Evolutionary conservation across 2,888 invertebrate genomes (phyloP).

Genomic region (Anarsia innoxiella): DNA sequence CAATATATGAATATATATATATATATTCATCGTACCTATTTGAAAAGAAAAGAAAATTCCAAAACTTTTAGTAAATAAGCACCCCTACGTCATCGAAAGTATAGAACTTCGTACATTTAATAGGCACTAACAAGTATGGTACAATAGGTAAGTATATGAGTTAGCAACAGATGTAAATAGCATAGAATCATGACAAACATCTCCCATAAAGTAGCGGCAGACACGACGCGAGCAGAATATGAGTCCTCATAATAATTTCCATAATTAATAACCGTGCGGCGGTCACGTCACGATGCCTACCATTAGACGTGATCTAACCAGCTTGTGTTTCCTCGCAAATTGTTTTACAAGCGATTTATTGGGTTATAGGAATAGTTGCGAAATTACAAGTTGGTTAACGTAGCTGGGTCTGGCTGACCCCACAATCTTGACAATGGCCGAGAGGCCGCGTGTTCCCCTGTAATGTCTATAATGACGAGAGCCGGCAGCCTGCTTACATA

Average conservation of each 20-base stretch:
- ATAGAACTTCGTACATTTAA: too few relatives aligned
- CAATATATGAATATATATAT: too few relatives aligned
- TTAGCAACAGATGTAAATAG: conserved; percentile 7
- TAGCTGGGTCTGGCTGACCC: conserved; percentile 59
- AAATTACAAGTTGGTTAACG: conserved; percentile 65
- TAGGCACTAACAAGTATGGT: too few relatives aligned
- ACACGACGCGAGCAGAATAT: conserved; percentile 41
- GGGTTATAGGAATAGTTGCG: conserved; percentile 63
- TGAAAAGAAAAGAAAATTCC: too few relatives aligned
- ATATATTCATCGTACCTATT: too few relatives aligned
- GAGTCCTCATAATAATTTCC: conserved; percentile 51
- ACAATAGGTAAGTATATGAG: conserved; percentile 1
- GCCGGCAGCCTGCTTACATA: conserved; percentile 71
- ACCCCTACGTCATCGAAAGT: too few relatives aligned
- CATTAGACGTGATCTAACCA: conserved; percentile 52
- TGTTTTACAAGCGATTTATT: conserved; percentile 68
- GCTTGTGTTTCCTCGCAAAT: conserved; percentile 38
- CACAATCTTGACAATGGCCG: conserved; percentile 73
- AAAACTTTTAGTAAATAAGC: too few relatives aligned
- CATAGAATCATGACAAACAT: conserved; percentile 21
- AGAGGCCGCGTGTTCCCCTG: conserved; percentile 55
- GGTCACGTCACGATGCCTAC: conserved; percentile 52
- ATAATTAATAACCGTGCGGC: conserved; percentile 59
- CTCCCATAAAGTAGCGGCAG: conserved; percentile 25
- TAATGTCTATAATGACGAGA: conserved; percentile 69